Base-by-base conservation (phyloP, 2,113 vertebrate genomes). In the Corvus hawaiiensis region DNA sequence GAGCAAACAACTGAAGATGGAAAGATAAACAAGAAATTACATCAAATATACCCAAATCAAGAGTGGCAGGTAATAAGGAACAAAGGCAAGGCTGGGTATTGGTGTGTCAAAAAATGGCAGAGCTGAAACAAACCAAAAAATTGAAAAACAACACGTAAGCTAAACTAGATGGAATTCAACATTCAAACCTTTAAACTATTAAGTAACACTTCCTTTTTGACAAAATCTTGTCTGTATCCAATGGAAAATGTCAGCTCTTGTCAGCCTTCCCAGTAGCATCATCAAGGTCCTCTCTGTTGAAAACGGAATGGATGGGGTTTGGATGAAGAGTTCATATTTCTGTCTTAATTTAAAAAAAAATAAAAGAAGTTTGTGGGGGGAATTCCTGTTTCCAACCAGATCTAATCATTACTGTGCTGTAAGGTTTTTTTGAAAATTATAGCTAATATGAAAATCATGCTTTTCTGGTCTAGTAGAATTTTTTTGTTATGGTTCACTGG, bases 21-120 rank as follows among this genome's bases (percentile, higher is more conserved):
- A 76, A 94, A 85, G 54, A 75, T 76, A 94, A 93, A 83, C 59
- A 77, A 93, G 51, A 78, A 85, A 86, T 90, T 62, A 71, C 74
- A 93, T 67, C 61, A 54, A 58, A 72, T 64, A 27, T 32, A 64
- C 26, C 79, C 44, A 77, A 91, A 66, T 28, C 32, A 67, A 89
- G 54, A 78, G 37, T 59, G 59, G 15, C 35, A 72, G 41, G 10
- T 61, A 67, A 41, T 22, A 46, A 75, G 32, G 41, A 61, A 23
- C 64, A 90, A 54, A 74, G 30, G 61, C 32, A 71, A 51, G 16
- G 17, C 64, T 91, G 78, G 32, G 8, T 68, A 46, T 33, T 63
- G 56, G 18, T 43, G 30, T 52, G 20, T 77, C 68, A 71, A 49
- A 80, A 68, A 82, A 46, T 54, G 23, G 48, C 37, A 76, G 76